phyloP scores from a whole-genome alignment of 2,113 vertebrate species.

The Pangasianodon gigas region DNA sequence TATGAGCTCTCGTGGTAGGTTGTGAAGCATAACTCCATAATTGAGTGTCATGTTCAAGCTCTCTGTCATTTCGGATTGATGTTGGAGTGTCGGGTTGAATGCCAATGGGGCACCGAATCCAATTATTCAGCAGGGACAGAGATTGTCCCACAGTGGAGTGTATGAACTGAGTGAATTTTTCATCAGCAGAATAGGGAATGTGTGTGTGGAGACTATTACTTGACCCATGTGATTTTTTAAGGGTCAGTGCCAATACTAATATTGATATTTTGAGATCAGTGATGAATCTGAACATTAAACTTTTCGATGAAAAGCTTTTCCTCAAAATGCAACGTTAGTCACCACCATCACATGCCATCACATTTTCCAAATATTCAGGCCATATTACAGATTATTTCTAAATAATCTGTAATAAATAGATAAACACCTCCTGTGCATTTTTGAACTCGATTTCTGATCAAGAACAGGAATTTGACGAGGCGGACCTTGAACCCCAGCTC shows the following conservation, averaged over 20 bases:
- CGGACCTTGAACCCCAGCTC: not conserved
- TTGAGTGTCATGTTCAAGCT: conserved; percentile 36
- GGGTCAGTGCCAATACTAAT: not conserved
- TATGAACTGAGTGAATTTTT: not conserved
- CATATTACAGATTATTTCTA: not conserved
- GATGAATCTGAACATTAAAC: not conserved
- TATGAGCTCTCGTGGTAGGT: conserved; percentile 18
- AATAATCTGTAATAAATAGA: not conserved
- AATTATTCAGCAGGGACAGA: conserved; percentile 15
- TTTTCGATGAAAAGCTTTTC: not conserved
- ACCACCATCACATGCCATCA: not conserved
- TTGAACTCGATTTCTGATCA: not conserved
- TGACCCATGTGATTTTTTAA: not conserved
- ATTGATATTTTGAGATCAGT: not conserved
- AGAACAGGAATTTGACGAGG: not conserved
- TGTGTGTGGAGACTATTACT: not conserved
- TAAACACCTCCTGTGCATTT: not conserved
- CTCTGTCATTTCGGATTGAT: conserved; percentile 26
- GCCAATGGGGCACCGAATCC: not conserved
- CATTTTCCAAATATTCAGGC: not conserved
- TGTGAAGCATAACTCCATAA: conserved; percentile 43
- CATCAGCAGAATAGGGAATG: not conserved
- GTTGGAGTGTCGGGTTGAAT: conserved; percentile 12
- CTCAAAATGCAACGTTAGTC: not conserved
- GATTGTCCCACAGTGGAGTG: not conserved